These are phyloP conservation scores for Andrena minutula DNA, from an alignment of 2,888 invertebrate species.

Conservation along the genomic window DNA sequence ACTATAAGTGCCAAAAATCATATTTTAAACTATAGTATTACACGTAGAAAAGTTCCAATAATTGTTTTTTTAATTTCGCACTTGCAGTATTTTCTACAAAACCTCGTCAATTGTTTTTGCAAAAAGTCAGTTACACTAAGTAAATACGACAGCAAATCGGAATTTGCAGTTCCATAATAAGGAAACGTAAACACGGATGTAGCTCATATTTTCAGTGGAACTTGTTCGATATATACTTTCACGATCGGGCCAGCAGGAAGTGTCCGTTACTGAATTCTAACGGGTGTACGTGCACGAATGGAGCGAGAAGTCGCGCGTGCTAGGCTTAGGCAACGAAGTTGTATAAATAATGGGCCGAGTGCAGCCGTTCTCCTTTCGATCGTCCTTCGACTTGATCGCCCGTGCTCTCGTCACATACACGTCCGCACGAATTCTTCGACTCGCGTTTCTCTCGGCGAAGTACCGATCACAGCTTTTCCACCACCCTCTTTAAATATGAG, in stretches of 20 bases:
- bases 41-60: background rate
- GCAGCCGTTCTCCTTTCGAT: constrained; percentile 79
- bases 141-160: too few species aligned
- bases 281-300: constrained; percentile 59
- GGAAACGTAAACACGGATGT: constrained; percentile 50
- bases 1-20: too few species aligned
- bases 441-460: background rate
- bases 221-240: constrained; percentile 60
- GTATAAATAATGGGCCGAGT: constrained; percentile 65
- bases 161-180: constrained; percentile 32
- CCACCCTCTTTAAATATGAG: too few species aligned
- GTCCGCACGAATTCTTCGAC: constrained; percentile 58
- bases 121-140: constrained; percentile 6
- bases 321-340: constrained; percentile 69
- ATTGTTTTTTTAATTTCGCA: too few species aligned
- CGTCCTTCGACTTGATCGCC: constrained; percentile 75
- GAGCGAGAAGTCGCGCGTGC: constrained; percentile 58
- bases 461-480: constrained; percentile 1
- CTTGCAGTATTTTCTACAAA: too few species aligned
- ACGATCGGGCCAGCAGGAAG: constrained; percentile 65
- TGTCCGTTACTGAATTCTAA: constrained; percentile 56
- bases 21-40: too few species aligned
- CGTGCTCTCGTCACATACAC: constrained; percentile 36
- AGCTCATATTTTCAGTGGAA: constrained; percentile 49
- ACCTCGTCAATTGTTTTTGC: background rate